Evolutionary conservation across 92 coral and sea anemone species (phyloP).

Genomic region (Porites evermanni): DNA sequence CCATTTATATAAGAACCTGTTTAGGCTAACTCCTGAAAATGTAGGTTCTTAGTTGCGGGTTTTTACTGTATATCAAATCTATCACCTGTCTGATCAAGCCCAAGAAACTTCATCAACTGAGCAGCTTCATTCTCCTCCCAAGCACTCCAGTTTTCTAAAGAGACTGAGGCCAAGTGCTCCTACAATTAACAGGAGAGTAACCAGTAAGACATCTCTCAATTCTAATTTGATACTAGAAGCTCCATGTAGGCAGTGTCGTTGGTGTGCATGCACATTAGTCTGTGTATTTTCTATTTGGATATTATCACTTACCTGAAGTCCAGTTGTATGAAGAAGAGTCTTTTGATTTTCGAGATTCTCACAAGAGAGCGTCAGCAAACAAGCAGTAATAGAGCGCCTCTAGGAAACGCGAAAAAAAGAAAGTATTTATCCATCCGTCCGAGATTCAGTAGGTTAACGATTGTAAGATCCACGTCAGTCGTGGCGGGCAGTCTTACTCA

Average conservation of each 20-base stretch:
- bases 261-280: neutral
- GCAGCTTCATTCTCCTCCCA: constrained; percentile 86
- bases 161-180: constrained; percentile 56
- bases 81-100: constrained; percentile 45
- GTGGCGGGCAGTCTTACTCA: too few species aligned
- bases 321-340: constrained; percentile 13
- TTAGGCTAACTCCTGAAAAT: too few species aligned
- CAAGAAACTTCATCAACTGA: constrained; percentile 69
- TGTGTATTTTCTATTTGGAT: too few species aligned
- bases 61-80: too few species aligned
- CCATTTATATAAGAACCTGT: too few species aligned
- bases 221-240: neutral
- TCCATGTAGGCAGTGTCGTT: neutral
- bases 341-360: constrained; percentile 76
- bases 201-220: too few species aligned
- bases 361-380: constrained; percentile 57
- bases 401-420: neutral
- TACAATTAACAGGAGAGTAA: neutral
- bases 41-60: too few species aligned
- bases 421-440: neutral
- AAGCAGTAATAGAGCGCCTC: constrained; percentile 68
- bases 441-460: too few species aligned
- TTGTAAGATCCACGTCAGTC: too few species aligned
- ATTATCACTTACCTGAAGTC: constrained; percentile 51
- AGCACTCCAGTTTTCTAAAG: constrained; percentile 77